These are phyloP conservation scores for Megalurothrips usitatus DNA, from an alignment of 2,888 invertebrate species.

Conservation along the genomic window DNA sequence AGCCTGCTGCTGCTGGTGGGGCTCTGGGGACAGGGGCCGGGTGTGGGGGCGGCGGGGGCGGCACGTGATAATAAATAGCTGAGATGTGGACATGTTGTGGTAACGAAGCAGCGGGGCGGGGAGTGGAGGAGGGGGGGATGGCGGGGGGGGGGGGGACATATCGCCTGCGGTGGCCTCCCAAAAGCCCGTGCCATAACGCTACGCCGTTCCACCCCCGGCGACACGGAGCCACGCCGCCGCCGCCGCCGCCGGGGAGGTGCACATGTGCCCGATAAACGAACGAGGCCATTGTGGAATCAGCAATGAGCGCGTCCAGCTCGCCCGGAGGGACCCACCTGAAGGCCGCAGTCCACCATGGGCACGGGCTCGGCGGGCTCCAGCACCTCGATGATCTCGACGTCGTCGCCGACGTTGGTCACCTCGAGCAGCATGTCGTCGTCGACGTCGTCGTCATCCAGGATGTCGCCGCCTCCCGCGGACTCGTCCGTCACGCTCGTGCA, in stretches of 20 bases:
- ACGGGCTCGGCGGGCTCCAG: conserved; percentile 77
- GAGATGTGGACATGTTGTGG: conserved; percentile 24
- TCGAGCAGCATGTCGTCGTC: conserved; percentile 34
- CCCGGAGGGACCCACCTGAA: conserved; percentile 58
- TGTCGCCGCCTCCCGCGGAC: conserved; percentile 6
- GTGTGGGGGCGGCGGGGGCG: neutral
- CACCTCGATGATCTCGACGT: conserved; percentile 73
- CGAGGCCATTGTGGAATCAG: neutral
- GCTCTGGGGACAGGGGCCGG: neutral
- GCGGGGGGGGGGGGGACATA: neutral
- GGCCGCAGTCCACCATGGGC: conserved; percentile 78
- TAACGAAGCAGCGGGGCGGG: conserved; percentile 8
- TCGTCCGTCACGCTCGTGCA: conserved; percentile 27
- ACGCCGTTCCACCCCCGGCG: neutral
- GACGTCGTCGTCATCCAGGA: conserved; percentile 35
- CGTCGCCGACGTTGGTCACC: conserved; percentile 41
- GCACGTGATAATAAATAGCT: conserved; percentile 17
- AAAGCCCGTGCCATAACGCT: neutral
- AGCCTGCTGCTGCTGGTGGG: neutral
- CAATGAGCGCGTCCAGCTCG: neutral
- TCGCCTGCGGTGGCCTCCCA: neutral
- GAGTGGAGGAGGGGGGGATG: neutral
- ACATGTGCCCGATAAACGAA: no score
- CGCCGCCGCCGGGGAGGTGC: no score
- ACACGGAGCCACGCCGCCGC: no score